phyloP scores from a whole-genome alignment of 2,797 vertebrate genomes.

The Accipiter fasciatus region DNA sequence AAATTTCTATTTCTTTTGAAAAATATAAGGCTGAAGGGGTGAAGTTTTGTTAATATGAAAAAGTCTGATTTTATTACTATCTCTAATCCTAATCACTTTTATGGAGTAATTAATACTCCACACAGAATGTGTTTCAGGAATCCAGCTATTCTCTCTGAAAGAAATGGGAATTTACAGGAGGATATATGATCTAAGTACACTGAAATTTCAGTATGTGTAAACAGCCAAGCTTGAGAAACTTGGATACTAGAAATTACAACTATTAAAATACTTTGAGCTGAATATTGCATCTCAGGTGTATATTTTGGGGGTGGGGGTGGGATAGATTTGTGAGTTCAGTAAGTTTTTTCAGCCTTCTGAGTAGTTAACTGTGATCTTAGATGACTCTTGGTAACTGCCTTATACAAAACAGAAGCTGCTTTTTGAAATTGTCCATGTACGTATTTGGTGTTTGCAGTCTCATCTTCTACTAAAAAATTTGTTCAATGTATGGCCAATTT shows the following conservation, averaged over 20 bases:
- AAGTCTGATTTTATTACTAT: background rate
- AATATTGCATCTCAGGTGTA: background rate
- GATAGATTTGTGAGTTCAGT: background rate
- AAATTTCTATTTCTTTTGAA: background rate
- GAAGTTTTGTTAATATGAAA: background rate
- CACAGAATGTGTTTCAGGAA: background rate
- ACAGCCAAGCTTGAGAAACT: background rate
- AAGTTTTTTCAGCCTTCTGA: background rate
- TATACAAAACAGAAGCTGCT: background rate
- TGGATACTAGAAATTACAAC: background rate
- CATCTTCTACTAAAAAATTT: background rate
- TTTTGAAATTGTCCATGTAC: background rate
- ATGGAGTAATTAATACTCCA: background rate
- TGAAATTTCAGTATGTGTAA: background rate
- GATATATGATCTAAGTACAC: background rate
- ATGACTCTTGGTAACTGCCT: background rate
- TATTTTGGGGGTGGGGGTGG: background rate
- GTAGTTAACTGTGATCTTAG: background rate
- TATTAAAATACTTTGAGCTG: background rate
- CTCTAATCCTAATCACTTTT: background rate
- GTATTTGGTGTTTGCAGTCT: background rate
- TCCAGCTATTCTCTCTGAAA: background rate
- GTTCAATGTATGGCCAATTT: background rate
- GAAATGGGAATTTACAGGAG: background rate
- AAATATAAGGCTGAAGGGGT: background rate